Percentiles rank a stretch among this genome's conserved stretches.
Evolutionary conservation across 2,888 invertebrate species (phyloP).

Genomic region (Oligia strigilis): DNA sequence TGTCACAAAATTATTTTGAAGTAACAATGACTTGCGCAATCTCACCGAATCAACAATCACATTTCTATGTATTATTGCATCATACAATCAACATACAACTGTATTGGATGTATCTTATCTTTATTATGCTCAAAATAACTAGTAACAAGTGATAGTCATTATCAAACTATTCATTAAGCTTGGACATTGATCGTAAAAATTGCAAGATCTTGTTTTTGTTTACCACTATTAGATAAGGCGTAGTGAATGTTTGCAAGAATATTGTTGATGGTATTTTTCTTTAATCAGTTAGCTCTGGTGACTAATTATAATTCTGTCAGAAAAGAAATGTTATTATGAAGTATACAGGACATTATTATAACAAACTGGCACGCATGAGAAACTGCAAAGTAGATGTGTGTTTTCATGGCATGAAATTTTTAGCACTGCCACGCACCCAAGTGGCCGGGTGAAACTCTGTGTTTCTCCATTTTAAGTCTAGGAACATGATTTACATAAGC

Average conservation of each 20-base stretch:
- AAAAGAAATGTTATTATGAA: constrained; percentile 27
- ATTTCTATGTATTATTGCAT: constrained; percentile 75
- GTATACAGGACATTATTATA: constrained; percentile 7
- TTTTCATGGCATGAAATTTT: constrained; percentile 19
- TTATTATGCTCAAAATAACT: constrained; percentile 57
- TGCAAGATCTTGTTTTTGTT: constrained; percentile 65
- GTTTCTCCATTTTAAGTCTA: constrained; percentile 46
- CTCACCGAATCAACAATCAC: constrained; percentile 43
- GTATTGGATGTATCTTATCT: constrained; percentile 71
- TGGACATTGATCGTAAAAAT: constrained; percentile 58
- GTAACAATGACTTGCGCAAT: constrained; percentile 47
- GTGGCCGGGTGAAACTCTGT: constrained; percentile 33
- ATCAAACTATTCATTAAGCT: constrained; percentile 67
- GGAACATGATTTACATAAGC: constrained; percentile 57
- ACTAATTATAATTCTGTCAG: constrained; percentile 38
- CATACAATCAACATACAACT: constrained; percentile 68
- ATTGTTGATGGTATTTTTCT: constrained; percentile 48
- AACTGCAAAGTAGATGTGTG: constrained; percentile 30
- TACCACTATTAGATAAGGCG: constrained; percentile 64
- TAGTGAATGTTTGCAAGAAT: constrained; percentile 52
- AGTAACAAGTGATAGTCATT: constrained; percentile 61
- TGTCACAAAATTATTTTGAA: constrained; percentile 1
- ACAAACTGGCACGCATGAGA: constrained; percentile 20
- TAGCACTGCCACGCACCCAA: constrained; percentile 32
- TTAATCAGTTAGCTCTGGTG: constrained; percentile 36